Conservation (phyloP, 2,888 invertebrate genomes). For the Myopa tessellatipennis region DNA sequence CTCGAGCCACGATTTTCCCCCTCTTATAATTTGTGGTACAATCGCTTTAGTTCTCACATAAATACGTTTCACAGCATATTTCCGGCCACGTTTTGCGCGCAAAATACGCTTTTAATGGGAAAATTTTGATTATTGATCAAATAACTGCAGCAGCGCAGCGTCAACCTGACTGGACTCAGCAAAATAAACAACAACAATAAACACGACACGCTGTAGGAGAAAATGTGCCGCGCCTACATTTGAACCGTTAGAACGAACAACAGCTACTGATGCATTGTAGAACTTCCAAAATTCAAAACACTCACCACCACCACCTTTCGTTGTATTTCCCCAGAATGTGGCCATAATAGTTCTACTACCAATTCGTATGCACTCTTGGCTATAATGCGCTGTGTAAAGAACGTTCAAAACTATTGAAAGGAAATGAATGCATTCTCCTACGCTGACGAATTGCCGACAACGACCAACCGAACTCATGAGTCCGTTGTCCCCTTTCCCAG, state of each 20-base stretch:
- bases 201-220: not conserved
- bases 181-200: conserved; percentile 8
- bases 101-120: conserved; percentile 47
- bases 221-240: conserved; percentile 36
- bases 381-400: conserved; percentile 12
- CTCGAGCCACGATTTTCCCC: not conserved
- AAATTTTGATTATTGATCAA: conserved; percentile 58
- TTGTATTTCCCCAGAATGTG: not conserved
- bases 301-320: conserved; percentile 2
- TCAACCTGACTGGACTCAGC: no score
- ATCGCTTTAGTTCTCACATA: not conserved
- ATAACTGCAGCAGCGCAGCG: conserved; percentile 46
- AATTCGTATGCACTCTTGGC: conserved; percentile 25
- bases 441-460: conserved; percentile 2
- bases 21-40: not conserved
- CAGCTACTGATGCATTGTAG: conserved; percentile 50
- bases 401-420: not conserved
- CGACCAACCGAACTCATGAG: conserved; percentile 8
- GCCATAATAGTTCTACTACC: conserved; percentile 16
- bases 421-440: conserved; percentile 26
- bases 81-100: conserved; percentile 10
- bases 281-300: conserved; percentile 26
- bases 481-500: not conserved
- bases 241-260: conserved; percentile 54
- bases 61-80: not conserved